Percentiles rank a stretch among this genome's conserved stretches.
Conservation (phyloP, 2,113 vertebrate genomes). For the Symphodus melops region DNA sequence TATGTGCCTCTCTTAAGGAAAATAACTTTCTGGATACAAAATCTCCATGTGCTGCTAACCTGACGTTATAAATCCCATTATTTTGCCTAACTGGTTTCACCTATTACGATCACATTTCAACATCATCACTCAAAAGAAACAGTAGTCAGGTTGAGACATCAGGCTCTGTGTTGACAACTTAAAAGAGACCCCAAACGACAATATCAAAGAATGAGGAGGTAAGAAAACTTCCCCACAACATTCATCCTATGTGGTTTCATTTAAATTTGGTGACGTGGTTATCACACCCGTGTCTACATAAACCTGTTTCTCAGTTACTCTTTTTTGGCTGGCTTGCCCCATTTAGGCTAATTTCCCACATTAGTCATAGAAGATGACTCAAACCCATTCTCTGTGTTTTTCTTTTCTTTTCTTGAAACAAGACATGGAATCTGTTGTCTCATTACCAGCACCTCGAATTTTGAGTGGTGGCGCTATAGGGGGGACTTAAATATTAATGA, state of each 20-base stretch:
- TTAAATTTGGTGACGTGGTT: constrained; percentile 43
- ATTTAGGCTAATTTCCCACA: constrained; percentile 54
- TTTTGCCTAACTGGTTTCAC: constrained; percentile 71
- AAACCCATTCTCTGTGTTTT: constrained; percentile 24
- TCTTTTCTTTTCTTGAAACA: neutral
- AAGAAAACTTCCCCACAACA: constrained; percentile 9
- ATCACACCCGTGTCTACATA: constrained; percentile 39
- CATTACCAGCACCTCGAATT: too few relatives aligned
- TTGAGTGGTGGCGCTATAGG: too few relatives aligned
- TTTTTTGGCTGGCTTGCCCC: constrained; percentile 1
- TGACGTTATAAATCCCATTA: constrained; percentile 73
- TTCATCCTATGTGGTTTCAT: constrained; percentile 45
- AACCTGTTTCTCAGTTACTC: constrained; percentile 60
- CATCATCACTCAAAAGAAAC: constrained; percentile 66
- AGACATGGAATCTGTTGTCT: too few relatives aligned
- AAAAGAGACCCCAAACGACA: constrained; percentile 28
- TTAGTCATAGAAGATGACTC: constrained; percentile 47
- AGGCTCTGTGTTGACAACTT: constrained; percentile 62
- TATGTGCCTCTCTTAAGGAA: constrained; percentile 12
- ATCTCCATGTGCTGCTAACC: constrained; percentile 37
- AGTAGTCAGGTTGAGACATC: constrained; percentile 71
- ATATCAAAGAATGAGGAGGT: constrained; percentile 19
- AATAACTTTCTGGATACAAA: constrained; percentile 37
- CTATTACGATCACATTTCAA: constrained; percentile 69
- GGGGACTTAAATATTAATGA: too few relatives aligned